Base-by-base conservation (phyloP, 30 jellyfish, hydroid and myxozoan genomes). In the Clytia hemisphaerica region DNA sequence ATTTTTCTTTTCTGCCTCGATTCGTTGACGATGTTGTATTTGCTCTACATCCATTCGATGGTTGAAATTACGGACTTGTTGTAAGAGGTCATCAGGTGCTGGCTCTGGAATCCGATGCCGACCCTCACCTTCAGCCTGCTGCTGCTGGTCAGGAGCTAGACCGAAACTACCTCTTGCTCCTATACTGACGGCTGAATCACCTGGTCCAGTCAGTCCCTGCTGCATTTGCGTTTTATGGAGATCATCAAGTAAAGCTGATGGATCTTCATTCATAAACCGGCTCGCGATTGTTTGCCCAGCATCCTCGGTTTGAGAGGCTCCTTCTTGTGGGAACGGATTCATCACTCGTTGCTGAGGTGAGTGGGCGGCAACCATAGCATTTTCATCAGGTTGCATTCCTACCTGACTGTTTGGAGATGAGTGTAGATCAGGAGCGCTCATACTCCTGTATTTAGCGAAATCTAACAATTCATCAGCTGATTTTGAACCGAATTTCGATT, bases 401-500 rank as follows among this genome's bases (percentile, higher is more conserved):
- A 50, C 45, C 18, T 45, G 26, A 48, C 22, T 51, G n/a, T n/a
- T n/a, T n/a, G n/a, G n/a, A n/a, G n/a, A n/a, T n/a, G n/a, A n/a
- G n/a, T n/a, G n/a, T n/a, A n/a, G n/a, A n/a, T n/a, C n/a, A n/a
- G n/a, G n/a, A n/a, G n/a, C n/a, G n/a, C n/a, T n/a, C n/a, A n/a
- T n/a, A n/a, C n/a, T 51, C 35, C 48, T 40, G 58, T 55, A 26
- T 36, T 71, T 68, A 5, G 99, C 99, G 24, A 71, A 67, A 50
- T 91, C 93, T 50, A 91, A 64, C 68, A 91, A 58, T 37, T 83
- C 76, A 58, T 91, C 99, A 30, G 99, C 93, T 32, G 73, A 55
- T 15, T 69, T 51, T 18, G 35, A 40, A 42, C 49, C 46, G 24
- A 74, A 24, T 47, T 21, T 63, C 10, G 26, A 18, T n/a, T n/a